These are phyloP conservation scores for Huso huso DNA, from an alignment of 2,797 vertebrate genomes.

Conservation along the genomic window DNA sequence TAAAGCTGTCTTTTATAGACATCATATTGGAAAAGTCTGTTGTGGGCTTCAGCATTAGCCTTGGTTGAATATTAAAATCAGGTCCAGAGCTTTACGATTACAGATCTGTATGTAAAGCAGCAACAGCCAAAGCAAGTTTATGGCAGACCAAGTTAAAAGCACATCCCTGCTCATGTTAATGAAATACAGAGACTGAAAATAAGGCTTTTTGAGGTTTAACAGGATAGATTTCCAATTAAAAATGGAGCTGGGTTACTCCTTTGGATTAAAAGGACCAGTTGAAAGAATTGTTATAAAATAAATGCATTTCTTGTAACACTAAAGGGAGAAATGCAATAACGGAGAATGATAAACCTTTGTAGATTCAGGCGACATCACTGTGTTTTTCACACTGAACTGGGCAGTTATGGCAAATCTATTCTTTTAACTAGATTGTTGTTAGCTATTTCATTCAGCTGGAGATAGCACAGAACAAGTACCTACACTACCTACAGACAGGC, in stretches of 20 bases:
- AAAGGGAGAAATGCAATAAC: no score
- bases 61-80: constrained; percentile 8
- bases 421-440: no score
- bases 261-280: neutral
- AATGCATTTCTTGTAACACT: no score
- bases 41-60: constrained; percentile 8
- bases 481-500: no score
- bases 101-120: neutral
- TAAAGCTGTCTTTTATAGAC: constrained; percentile 8
- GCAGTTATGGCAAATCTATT: no score
- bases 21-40: neutral
- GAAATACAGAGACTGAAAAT: neutral
- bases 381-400: no score
- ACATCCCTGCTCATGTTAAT: neutral
- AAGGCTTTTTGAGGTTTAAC: neutral
- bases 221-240: neutral
- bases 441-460: no score
- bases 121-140: constrained; percentile 1
- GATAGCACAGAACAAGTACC: no score
- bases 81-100: neutral
- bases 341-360: no score
- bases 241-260: neutral
- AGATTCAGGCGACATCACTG: no score
- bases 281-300: no score
- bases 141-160: neutral